phyloP scores from a whole-genome alignment of 2,888 invertebrate genomes.

The Eupithecia insigniata region DNA sequence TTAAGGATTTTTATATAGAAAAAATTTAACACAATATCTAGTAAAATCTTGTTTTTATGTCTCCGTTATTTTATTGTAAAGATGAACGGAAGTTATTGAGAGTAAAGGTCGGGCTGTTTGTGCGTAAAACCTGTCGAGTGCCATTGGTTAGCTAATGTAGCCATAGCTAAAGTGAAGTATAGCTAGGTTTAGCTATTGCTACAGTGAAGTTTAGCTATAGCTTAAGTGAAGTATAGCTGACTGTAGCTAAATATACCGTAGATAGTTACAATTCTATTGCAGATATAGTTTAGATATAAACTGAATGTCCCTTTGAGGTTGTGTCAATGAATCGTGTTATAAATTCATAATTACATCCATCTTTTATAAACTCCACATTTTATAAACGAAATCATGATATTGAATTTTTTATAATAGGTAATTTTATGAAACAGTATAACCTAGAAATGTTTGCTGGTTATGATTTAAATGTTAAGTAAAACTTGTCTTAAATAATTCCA shows the following conservation, averaged over 20 bases:
- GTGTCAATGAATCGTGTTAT: slow-evolving; percentile 22
- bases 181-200: neutral
- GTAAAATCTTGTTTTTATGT: slow-evolving; percentile 32
- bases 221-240: slow-evolving; percentile 11
- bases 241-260: slow-evolving; percentile 68
- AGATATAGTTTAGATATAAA: slow-evolving; percentile 38
- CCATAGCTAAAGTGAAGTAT: slow-evolving; percentile 15
- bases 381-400: neutral
- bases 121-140: slow-evolving; percentile 56
- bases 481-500: too few species aligned
- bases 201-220: slow-evolving; percentile 16
- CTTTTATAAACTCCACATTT: too few species aligned
- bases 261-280: slow-evolving; percentile 69
- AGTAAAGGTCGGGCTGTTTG: slow-evolving; percentile 42
- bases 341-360: slow-evolving; percentile 16
- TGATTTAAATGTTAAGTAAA: neutral
- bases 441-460: neutral
- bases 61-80: slow-evolving; percentile 47
- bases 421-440: neutral
- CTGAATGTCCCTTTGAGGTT: slow-evolving; percentile 29
- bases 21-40: neutral
- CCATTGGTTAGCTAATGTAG: slow-evolving; percentile 66
- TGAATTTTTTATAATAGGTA: neutral
- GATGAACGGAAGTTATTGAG: slow-evolving; percentile 39
- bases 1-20: slow-evolving; percentile 12